Base-by-base conservation (phyloP, 2,888 invertebrate genomes). In the Apamea sordens region DNA sequence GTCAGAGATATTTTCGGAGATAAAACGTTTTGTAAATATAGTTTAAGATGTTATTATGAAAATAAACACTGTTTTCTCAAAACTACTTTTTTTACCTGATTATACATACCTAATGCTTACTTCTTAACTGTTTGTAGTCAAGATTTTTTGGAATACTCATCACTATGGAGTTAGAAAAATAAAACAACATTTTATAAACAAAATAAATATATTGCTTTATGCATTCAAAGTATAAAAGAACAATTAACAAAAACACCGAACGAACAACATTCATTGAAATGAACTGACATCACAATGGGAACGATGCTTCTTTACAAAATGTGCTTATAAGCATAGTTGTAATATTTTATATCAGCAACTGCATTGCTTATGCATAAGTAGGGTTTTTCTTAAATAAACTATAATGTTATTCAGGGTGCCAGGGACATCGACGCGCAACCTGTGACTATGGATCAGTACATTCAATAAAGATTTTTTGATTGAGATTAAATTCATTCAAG, bases 161-260 rank as follows among this genome's bases (percentile, higher is more conserved):
- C 13, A 67, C 15, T 18, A 28, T 1, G 21, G n/a, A 36, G 4
- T 59, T 47, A 1, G n/a, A 50, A 41, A 71, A 95, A 92, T 93
- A 81, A 95, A 94, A 95, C 91, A 86, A 85, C 87, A 87, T 44
- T 73, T 68, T 85, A 83, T 93, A 93, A 92, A 93, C 90, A 95
- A 95, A 94, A 95, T 95, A 93, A 88, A 89, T 89, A 94, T 94
- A 94, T 95, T 94, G 94, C 93, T 95, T 95, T 94, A 94, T 94
- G 93, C 92, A 91, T 93, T 92, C 85, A 92, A 93, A 92, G 91
- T 95, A 94, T 91, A 95, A 95, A 95, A 92, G 87, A 93, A 93
- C 91, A 86, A 90, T 89, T 80, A 89, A 91, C 90, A 91, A 91
- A 89, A 91, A 91, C 83, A 89, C 83, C 80, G 81, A 90, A 89